Percentiles rank a stretch among this genome's conserved stretches.
Conservation (phyloP, 1,140 invertebrate species). For the Caerostris darwini region DNA sequence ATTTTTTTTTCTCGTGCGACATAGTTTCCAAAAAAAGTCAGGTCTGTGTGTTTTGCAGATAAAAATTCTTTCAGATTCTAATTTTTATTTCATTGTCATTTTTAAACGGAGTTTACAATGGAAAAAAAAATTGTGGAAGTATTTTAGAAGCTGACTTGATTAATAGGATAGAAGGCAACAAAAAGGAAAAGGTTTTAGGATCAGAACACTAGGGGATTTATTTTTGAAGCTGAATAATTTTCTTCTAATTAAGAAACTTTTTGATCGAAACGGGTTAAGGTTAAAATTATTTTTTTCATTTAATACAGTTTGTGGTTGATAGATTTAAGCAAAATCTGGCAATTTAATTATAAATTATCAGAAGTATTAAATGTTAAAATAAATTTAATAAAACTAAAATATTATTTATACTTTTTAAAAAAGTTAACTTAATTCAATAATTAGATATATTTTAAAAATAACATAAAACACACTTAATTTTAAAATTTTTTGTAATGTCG, state of each 20-base stretch:
- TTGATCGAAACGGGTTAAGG: background rate
- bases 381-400: too few relatives aligned
- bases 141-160: background rate
- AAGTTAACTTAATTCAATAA: too few relatives aligned
- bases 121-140: background rate
- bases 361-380: too few relatives aligned
- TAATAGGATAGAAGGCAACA: background rate
- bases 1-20: background rate
- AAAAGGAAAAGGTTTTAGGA: background rate
- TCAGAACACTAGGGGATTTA: background rate
- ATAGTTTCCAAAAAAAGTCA: constrained; percentile 1
- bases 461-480: too few relatives aligned
- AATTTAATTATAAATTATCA: too few relatives aligned
- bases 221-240: background rate
- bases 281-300: background rate
- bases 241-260: background rate
- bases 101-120: background rate
- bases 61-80: background rate
- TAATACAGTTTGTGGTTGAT: background rate
- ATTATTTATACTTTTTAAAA: too few relatives aligned
- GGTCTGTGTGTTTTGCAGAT: constrained; percentile 16
- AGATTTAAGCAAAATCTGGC: too few relatives aligned
- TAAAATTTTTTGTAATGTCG: too few relatives aligned
- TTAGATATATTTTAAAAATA: too few relatives aligned
- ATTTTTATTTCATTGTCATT: background rate